Conservation (phyloP, 2,113 vertebrate genomes). For the Candoia aspera region DNA sequence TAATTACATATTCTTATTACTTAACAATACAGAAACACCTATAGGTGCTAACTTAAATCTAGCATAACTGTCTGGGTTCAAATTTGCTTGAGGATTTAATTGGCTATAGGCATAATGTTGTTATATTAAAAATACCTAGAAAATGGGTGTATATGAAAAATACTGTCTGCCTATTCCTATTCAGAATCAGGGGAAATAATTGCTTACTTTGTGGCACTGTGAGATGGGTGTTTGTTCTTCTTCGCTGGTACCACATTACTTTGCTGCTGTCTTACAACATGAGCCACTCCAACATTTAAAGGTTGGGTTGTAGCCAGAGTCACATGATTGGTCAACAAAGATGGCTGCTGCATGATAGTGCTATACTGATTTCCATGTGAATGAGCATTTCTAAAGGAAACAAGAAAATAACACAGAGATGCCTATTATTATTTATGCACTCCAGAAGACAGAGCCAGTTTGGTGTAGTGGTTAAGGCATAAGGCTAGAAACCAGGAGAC, state of each 20-base stretch:
- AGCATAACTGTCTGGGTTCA: neutral
- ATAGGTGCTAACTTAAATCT: neutral
- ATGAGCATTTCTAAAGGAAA: slow-evolving; percentile 75
- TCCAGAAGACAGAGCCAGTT: neutral
- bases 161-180: neutral
- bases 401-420: slow-evolving; percentile 4
- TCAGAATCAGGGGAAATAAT: slow-evolving; percentile 3
- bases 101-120: neutral
- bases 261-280: slow-evolving; percentile 84
- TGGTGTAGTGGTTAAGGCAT: neutral
- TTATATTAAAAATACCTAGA: neutral
- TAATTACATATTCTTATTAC: neutral
- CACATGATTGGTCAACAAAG: slow-evolving; percentile 82
- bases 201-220: slow-evolving; percentile 76
- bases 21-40: neutral
- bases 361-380: slow-evolving; percentile 90
- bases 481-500: neutral
- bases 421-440: neutral
- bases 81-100: neutral
- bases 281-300: slow-evolving; percentile 81
- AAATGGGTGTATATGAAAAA: neutral
- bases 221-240: slow-evolving; percentile 85
- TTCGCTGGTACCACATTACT: slow-evolving; percentile 76
- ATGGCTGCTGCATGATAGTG: slow-evolving; percentile 84
- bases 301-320: slow-evolving; percentile 79